A percentile compares a stretch with the other conserved stretches of the same genome.
Evolutionary conservation across 1,140 invertebrate genomes (phyloP).

Genomic region (Melitaea cinxia): DNA sequence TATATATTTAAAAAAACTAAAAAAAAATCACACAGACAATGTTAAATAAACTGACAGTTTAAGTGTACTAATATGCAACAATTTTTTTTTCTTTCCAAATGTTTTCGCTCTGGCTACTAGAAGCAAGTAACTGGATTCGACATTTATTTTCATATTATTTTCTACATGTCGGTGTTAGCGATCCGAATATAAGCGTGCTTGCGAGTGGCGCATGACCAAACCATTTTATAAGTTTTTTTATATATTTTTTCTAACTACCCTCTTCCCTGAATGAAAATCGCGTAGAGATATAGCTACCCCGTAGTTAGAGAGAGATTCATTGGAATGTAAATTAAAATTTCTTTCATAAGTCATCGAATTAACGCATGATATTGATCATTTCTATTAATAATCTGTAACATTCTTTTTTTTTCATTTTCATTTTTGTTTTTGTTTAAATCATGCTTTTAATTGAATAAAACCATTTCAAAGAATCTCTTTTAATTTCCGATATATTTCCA

Average conservation of each 20-base stretch:
- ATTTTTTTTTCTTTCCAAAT: constrained; percentile 60
- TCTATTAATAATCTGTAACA: constrained; percentile 4
- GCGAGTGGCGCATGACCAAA: constrained; percentile 64
- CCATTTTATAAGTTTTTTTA: constrained; percentile 46
- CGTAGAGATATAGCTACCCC: constrained; percentile 63
- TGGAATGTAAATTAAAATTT: constrained; percentile 51
- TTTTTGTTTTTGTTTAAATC: constrained; percentile 11
- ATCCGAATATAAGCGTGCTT: constrained; percentile 60
- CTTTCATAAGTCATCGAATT: constrained; percentile 7
- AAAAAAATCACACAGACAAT: constrained; percentile 3
- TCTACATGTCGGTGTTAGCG: constrained; percentile 55
- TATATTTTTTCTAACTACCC: constrained; percentile 52
- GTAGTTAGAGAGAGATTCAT: constrained; percentile 76
- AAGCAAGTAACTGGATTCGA: constrained; percentile 74
- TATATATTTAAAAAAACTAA: neutral
- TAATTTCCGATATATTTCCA: constrained; percentile 48
- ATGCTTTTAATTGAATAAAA: constrained; percentile 11
- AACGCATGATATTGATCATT: constrained; percentile 37
- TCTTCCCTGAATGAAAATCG: constrained; percentile 58
- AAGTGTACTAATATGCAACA: constrained; percentile 59
- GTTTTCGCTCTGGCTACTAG: constrained; percentile 81
- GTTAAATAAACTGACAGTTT: constrained; percentile 25
- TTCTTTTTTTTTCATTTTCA: neutral
- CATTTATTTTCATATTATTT: constrained; percentile 43
- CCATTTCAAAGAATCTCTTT: constrained; percentile 76